Evolutionary conservation across 2,113 vertebrate genomes (phyloP).

Genomic region (Barnardius zonarius): DNA sequence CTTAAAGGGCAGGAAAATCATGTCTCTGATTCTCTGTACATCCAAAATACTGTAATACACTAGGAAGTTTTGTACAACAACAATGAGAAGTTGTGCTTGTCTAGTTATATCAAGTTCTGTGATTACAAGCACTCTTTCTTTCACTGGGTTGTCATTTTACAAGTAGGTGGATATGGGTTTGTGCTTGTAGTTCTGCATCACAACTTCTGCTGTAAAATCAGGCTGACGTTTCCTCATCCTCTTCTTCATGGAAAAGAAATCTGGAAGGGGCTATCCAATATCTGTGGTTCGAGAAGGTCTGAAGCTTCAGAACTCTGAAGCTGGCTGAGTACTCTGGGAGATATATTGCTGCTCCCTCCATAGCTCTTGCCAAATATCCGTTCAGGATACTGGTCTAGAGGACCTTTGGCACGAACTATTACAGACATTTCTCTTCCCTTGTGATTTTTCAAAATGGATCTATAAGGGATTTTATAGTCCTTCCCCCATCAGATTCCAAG

Average conservation of each 20-base stretch:
- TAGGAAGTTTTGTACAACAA: not conserved
- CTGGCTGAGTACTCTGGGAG: not conserved
- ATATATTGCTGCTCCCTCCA: not conserved
- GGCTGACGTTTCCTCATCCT: not conserved
- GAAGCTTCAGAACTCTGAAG: not conserved
- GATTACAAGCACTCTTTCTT: not conserved
- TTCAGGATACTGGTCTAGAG: not conserved
- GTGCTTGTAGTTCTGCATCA: not conserved
- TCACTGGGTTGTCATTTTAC: not conserved
- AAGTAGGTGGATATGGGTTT: not conserved
- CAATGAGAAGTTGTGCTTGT: not conserved
- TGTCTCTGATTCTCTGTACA: not conserved
- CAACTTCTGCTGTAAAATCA: not conserved
- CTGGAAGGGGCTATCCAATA: not conserved
- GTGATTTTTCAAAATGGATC: not conserved
- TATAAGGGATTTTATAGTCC: not conserved
- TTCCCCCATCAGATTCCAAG: not conserved
- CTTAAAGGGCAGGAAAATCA: not conserved
- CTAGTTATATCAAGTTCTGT: not conserved
- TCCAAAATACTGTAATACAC: not conserved
- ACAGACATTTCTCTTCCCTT: not conserved
- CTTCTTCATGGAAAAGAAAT: not conserved
- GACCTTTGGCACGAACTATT: not conserved
- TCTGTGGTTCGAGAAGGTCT: not conserved
- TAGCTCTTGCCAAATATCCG: not conserved